phyloP scores from a whole-genome alignment of 2,113 vertebrate species.

The Amphiprion ocellaris region DNA sequence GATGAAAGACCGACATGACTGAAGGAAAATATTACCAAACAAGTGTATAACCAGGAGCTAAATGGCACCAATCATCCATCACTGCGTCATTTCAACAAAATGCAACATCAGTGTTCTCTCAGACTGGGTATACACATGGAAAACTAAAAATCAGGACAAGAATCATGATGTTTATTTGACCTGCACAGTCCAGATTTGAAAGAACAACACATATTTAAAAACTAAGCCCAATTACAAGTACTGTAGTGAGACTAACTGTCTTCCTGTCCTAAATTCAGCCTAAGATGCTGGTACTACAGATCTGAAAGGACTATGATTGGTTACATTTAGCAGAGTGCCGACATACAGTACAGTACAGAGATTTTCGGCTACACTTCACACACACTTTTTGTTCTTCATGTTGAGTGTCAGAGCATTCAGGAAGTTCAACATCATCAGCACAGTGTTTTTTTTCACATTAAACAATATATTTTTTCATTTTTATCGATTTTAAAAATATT shows the following conservation, averaged over 20 bases:
- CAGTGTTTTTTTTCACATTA: constrained; percentile 79
- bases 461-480: constrained; percentile 82
- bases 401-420: constrained; percentile 76
- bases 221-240: constrained; percentile 10
- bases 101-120: constrained; percentile 11
- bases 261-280: constrained; percentile 23
- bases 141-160: neutral
- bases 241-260: neutral
- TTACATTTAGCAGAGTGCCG: constrained; percentile 67
- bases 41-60: constrained; percentile 35
- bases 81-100: constrained; percentile 11
- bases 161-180: constrained; percentile 9
- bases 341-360: constrained; percentile 69
- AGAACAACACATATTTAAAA: neutral
- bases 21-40: constrained; percentile 13
- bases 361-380: constrained; percentile 58
- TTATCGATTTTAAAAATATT: constrained; percentile 85
- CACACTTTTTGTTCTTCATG: constrained; percentile 75
- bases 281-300: constrained; percentile 5
- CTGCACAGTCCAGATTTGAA: constrained; percentile 17
- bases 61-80: constrained; percentile 67
- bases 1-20: constrained; percentile 32
- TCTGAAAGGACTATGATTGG: constrained; percentile 58
- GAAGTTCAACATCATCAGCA: constrained; percentile 83
- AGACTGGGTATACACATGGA: neutral